These are phyloP conservation scores for Athene noctua DNA, from an alignment of 2,113 vertebrate species.

Conservation along the genomic window DNA sequence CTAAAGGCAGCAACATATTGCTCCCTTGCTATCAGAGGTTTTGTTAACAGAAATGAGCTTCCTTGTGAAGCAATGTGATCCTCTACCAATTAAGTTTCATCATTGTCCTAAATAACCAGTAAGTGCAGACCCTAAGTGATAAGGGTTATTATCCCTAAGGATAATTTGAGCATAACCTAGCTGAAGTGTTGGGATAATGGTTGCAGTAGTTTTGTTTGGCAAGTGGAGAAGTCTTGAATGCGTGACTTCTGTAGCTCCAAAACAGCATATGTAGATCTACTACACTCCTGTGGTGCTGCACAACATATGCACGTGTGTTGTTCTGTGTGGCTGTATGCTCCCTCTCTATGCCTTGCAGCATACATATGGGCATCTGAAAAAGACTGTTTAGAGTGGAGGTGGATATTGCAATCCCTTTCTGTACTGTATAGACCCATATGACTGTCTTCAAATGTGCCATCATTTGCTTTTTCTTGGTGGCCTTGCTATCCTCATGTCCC, in stretches of 20 bases:
- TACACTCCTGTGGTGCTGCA: not conserved
- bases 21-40: not conserved
- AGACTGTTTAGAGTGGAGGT: not conserved
- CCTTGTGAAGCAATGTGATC: not conserved
- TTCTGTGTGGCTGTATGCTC: not conserved
- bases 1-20: not conserved
- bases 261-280: fast-evolving
- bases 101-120: fast-evolving
- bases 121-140: not conserved
- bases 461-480: not conserved
- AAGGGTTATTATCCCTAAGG: too few relatives aligned
- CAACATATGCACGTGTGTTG: fast-evolving
- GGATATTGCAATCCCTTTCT: not conserved
- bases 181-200: not conserved
- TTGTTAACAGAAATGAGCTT: not conserved
- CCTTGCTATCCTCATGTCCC: not conserved
- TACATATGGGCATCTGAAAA: not conserved
- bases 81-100: not conserved
- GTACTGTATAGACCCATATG: not conserved
- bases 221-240: not conserved
- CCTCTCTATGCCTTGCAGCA: not conserved
- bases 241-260: not conserved
- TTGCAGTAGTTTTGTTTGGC: not conserved
- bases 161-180: not conserved
- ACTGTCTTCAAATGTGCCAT: not conserved